phyloP scores from a whole-genome alignment of 2,113 vertebrate genomes.

The Calypte anna region DNA sequence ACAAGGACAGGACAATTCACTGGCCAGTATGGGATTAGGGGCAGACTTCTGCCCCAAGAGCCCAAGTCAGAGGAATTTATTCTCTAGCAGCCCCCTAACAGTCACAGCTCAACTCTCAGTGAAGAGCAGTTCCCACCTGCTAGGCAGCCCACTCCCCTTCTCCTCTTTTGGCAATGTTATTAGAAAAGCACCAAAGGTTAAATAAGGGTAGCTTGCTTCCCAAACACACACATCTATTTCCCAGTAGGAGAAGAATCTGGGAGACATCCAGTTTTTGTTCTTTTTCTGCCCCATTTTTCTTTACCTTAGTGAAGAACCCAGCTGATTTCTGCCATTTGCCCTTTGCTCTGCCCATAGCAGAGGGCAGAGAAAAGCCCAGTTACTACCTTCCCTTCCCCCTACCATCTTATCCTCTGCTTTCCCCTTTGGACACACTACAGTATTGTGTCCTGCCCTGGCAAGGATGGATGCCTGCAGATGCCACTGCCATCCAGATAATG shows the following conservation, averaged over 20 bases:
- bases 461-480: background rate
- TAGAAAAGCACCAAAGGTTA: background rate
- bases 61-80: background rate
- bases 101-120: background rate
- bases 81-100: background rate
- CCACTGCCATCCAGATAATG: background rate
- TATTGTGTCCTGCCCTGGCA: background rate
- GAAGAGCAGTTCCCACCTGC: background rate
- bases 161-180: background rate
- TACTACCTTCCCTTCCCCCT: background rate
- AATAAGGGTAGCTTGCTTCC: background rate
- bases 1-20: background rate
- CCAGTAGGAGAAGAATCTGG: background rate
- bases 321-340: background rate
- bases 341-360: background rate
- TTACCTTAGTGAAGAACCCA: rapidly evolving
- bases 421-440: background rate
- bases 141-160: background rate
- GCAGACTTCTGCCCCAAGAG: background rate
- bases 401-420: background rate
- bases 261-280: rapidly evolving
- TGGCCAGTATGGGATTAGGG: background rate
- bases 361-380: background rate
- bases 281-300: background rate
- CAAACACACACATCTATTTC: background rate